Evolutionary conservation across 2,113 vertebrate species (phyloP).

Genomic region (Spea bombifrons): DNA sequence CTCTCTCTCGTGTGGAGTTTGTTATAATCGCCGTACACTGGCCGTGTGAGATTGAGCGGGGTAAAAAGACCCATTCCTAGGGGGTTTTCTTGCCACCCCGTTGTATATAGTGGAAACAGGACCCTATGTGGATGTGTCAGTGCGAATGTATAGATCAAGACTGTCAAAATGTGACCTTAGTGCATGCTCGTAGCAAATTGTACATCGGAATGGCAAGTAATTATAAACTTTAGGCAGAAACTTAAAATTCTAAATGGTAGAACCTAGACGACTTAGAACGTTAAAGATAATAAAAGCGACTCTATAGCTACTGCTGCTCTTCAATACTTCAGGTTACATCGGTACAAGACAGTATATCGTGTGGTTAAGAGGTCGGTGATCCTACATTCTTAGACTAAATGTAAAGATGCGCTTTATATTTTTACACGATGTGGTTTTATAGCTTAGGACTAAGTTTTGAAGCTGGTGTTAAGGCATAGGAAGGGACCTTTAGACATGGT

Average conservation of each 20-base stretch:
- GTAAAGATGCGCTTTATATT: not conserved
- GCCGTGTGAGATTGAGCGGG: too few relatives aligned
- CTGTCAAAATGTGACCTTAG: slow-evolving; percentile 59
- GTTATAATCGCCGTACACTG: too few relatives aligned
- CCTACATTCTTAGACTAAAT: slow-evolving; percentile 6
- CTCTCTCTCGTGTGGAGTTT: slow-evolving; percentile 56
- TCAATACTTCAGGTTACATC: slow-evolving; percentile 42
- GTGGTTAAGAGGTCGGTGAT: slow-evolving; percentile 38
- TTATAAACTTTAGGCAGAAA: too few relatives aligned
- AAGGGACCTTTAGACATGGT: slow-evolving; percentile 52
- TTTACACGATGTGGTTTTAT: not conserved
- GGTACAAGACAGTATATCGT: slow-evolving; percentile 40
- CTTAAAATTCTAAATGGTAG: too few relatives aligned
- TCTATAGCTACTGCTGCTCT: too few relatives aligned
- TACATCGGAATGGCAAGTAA: too few relatives aligned
- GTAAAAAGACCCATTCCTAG: too few relatives aligned
- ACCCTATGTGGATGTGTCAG: slow-evolving; percentile 53
- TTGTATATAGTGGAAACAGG: slow-evolving; percentile 43
- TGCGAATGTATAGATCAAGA: slow-evolving; percentile 54
- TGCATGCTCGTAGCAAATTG: slow-evolving; percentile 17
- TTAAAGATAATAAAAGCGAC: too few relatives aligned
- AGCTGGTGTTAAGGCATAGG: not conserved
- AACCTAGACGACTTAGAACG: too few relatives aligned
- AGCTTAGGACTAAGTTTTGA: slow-evolving; percentile 46
- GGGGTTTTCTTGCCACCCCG: not conserved